A percentile compares a stretch with the other conserved stretches of the same genome.
phyloP scores from a whole-genome alignment of 2,888 invertebrate species.

The Eumerus sabulonum region DNA sequence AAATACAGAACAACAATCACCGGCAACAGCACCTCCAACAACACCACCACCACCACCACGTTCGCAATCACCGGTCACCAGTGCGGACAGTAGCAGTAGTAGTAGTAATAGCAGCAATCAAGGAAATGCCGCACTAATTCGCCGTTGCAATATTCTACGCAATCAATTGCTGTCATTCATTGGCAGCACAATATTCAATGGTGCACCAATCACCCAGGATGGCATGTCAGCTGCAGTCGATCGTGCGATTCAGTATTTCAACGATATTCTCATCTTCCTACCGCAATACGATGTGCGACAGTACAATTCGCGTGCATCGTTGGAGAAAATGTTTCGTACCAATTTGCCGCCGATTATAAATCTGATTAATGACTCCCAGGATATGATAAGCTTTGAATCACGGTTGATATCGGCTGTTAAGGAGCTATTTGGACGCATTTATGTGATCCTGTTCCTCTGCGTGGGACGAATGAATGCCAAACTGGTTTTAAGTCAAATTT shows the following conservation, averaged over 20 bases:
- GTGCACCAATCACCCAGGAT: conserved; percentile 73
- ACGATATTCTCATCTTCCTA: conserved; percentile 73
- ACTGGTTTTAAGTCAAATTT: conserved; percentile 76
- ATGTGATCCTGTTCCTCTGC: conserved; percentile 75
- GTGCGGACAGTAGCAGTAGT: conserved; percentile 38
- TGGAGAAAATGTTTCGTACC: conserved; percentile 75
- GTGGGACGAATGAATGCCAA: conserved; percentile 76
- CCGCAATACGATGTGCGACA: conserved; percentile 76
- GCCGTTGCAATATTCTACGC: conserved; percentile 72
- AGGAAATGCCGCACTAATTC: conserved; percentile 20
- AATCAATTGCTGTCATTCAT: conserved; percentile 74
- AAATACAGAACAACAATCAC: conserved; percentile 18
- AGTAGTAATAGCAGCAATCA: conserved; percentile 20
- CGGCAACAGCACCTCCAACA: conserved; percentile 29
- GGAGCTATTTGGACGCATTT: conserved; percentile 75
- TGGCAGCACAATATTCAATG: conserved; percentile 73
- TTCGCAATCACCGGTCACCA: conserved; percentile 38
- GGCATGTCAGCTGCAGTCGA: conserved; percentile 74
- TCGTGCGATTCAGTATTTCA: conserved; percentile 75
- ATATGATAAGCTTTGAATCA: conserved; percentile 73
- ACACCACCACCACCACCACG: conserved; percentile 38
- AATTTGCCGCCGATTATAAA: conserved; percentile 74
- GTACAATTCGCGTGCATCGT: conserved; percentile 77
- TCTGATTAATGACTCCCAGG: conserved; percentile 70
- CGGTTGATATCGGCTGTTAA: conserved; percentile 74